A percentile compares a stretch with the other conserved stretches of the same genome.
These are phyloP conservation scores for Brachionus sp. DNA, from an alignment of 1,140 invertebrate species.

Conservation along the genomic window DNA sequence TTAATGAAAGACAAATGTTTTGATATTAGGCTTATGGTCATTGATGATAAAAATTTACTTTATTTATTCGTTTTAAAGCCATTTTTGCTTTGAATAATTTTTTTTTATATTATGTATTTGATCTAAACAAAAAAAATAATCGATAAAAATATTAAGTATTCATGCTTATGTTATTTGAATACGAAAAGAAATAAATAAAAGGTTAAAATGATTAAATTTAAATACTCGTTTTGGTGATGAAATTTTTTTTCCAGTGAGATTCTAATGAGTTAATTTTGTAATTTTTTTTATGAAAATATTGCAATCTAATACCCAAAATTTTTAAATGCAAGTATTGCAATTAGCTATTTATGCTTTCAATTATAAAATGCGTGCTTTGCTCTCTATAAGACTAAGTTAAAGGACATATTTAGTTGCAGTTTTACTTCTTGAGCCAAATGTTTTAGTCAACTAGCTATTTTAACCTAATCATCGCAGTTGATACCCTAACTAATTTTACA, in stretches of 20 bases:
- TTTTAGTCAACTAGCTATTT: neutral
- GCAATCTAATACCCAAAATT: slow-evolving; percentile 2
- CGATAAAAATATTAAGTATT: neutral
- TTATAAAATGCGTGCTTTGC: neutral
- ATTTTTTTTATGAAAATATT: neutral
- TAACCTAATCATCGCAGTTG: neutral
- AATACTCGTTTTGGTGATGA: neutral
- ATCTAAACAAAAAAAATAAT: slow-evolving; percentile 11
- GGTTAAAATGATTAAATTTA: neutral
- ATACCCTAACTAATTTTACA: neutral
- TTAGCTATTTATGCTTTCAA: neutral
- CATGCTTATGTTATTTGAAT: neutral
- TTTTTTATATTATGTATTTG: neutral
- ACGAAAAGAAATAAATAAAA: neutral
- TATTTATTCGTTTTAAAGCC: slow-evolving; percentile 46
- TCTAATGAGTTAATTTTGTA: neutral
- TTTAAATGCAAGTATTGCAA: neutral
- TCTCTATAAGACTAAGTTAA: neutral
- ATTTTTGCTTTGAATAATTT: slow-evolving; percentile 15
- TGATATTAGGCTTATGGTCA: neutral
- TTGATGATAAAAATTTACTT: slow-evolving; percentile 12
- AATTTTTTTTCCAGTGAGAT: neutral
- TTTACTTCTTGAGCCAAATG: neutral
- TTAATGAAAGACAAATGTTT: neutral
- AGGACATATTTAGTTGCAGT: neutral